A percentile compares a stretch with the other conserved stretches of the same genome.
Evolutionary conservation across 2,797 vertebrate species (phyloP).

Genomic region (Silurus aristotelis): DNA sequence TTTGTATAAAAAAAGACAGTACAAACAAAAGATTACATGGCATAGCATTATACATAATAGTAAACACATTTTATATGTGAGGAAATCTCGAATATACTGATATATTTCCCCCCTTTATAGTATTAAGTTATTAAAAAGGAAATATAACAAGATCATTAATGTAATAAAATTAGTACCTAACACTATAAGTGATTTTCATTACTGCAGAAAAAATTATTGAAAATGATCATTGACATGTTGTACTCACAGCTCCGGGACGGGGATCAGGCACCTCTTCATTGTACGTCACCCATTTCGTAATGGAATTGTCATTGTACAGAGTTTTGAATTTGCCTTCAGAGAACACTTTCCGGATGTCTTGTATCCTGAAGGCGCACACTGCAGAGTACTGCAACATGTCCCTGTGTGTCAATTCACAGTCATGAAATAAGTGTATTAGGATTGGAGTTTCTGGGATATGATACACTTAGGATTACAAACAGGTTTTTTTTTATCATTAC

Average conservation of each 20-base stretch:
- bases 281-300: slow-evolving; percentile 76
- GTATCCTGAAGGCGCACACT: slow-evolving; percentile 69
- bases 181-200: no score
- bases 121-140: not conserved
- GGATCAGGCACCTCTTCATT: slow-evolving; percentile 74
- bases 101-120: no score
- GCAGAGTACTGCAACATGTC: slow-evolving; percentile 72
- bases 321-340: slow-evolving; percentile 76
- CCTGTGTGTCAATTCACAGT: slow-evolving; percentile 60
- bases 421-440: not conserved
- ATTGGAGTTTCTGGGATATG: not conserved
- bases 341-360: slow-evolving; percentile 72
- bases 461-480: not conserved
- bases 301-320: slow-evolving; percentile 48
- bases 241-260: slow-evolving; percentile 81
- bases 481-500: no score
- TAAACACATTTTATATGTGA: no score
- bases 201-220: no score
- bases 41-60: no score
- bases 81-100: no score
- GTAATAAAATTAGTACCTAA: no score
- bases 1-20: not conserved
- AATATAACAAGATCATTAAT: not conserved
- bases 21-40: not conserved
- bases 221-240: not conserved